Conservation (phyloP, 1,140 invertebrate species). For the Calosoma granatense region DNA sequence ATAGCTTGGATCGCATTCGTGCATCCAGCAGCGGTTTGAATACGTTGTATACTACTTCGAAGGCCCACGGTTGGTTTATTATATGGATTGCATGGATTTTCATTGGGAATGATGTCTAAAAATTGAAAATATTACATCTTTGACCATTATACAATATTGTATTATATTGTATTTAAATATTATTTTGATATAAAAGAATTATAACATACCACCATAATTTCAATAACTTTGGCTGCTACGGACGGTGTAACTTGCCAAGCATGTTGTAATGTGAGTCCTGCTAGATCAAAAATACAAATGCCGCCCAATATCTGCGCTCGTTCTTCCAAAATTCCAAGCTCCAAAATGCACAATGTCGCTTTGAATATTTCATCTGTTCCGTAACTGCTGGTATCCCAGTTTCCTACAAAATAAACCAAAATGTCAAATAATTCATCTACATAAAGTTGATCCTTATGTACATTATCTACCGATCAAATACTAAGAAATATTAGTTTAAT, state of each 20-base stretch:
- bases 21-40: slow-evolving; percentile 64
- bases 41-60: slow-evolving; percentile 63
- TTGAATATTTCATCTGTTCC: slow-evolving; percentile 61
- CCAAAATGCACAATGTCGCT: slow-evolving; percentile 56
- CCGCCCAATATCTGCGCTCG: slow-evolving; percentile 65
- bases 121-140: slow-evolving; percentile 20
- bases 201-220: slow-evolving; percentile 56
- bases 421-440: too few relatives aligned
- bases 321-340: slow-evolving; percentile 62
- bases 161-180: too few relatives aligned
- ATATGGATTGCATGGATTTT: slow-evolving; percentile 65
- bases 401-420: slow-evolving; percentile 41
- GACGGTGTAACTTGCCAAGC: slow-evolving; percentile 61
- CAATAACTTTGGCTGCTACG: slow-evolving; percentile 50
- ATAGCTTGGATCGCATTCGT: slow-evolving; percentile 57
- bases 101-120: slow-evolving; percentile 59
- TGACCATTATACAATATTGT: too few relatives aligned
- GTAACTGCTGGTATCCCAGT: slow-evolving; percentile 60
- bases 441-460: too few relatives aligned
- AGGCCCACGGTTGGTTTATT: slow-evolving; percentile 67
- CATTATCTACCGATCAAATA: too few relatives aligned
- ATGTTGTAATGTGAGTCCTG: slow-evolving; percentile 56
- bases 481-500: too few relatives aligned
- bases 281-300: slow-evolving; percentile 62
- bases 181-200: too few relatives aligned